Evolutionary conservation across 2,113 vertebrate species (phyloP), one percentile per base, ranked within the genome.

Genomic region (Sylvilagus bachmani): DNA sequence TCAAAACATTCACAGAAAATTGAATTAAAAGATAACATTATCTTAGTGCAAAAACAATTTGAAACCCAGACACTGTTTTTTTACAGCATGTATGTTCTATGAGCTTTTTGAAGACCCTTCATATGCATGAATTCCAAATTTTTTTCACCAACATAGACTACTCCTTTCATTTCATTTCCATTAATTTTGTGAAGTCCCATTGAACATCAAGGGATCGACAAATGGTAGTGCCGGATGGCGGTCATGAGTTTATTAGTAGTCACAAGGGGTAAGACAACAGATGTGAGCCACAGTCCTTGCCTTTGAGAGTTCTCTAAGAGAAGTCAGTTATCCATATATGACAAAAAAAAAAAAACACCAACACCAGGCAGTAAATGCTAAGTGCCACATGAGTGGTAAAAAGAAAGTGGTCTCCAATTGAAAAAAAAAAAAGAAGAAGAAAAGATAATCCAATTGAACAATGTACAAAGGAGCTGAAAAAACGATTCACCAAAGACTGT

Each of bases 351-450:
- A 27, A 84, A 84, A 31, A 58, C 38, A 38, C 21, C 61, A 91
- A 67, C 36, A 86, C 67, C 51, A 81, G 79, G 31, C 67, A 91
- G 53, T 58, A 95, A 77, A 70, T 22, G 33, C 70, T 81, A 75
- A 93, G 29, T 77, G 33, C 4, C 21, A 75, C 36, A 11, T 38
- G 31, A 77, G 25, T 95, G 36, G 19, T 64, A 62, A 89, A 83
- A 89, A 90, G 29, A 86, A 86, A 38, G 24, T 62, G 53, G 11
- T 64, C 79, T 14, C 58, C 49, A 85, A 70, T 49, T n/a, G 1
- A 31, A n/a, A 55, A 61, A 61, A 81, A 16, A 69, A 61, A 81
- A 16, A 69, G 58, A 51, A 8, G n/a, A n/a, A n/a, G n/a, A 61
- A 89, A 89, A 80, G n/a, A 24, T 67, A 61, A 21, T 3, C 10